Base-by-base conservation (phyloP, 2,888 invertebrate genomes). In the Unio pictorum region DNA sequence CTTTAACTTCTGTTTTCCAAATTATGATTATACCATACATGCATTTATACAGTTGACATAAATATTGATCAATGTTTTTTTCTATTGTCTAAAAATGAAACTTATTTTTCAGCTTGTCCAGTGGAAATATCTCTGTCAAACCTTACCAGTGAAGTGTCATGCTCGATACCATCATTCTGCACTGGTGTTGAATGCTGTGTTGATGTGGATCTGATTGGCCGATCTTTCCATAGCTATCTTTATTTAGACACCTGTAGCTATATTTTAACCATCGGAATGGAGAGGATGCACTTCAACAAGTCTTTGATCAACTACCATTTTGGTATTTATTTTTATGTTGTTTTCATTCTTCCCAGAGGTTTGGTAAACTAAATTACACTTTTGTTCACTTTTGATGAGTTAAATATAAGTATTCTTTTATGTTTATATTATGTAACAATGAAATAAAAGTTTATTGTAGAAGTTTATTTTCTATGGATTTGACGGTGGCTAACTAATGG, bases 151-250 rank as follows among this genome's bases (percentile, higher is more conserved):
- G 55, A 69, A 20, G 61, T 72, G 3, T 64, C 72, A 17, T 78
- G 80, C 56, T 59, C 62, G 15, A 55, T 80, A 3, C 64, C 69
- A 7, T 59, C 64, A 7, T 61, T 59, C 6, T 80, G 80, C 69
- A 74, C 74, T 23, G 71, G 72, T n/a, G 63, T 80, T 11, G 62
- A 69, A 5, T 78, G 80, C 56, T 80, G 80, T 69, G 60, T 73
- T 34, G 59, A 67, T 8, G 58, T 74, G 26, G 55, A 28, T 8
- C 66, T 65, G 18, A 66, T 75, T 17, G 56, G 70, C 17, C 66
- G 63, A 45, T 68, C 68, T 7, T 71, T 78, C 60, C 45, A 55
- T 56, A 63, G 67, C 1, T 67, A 64, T 5, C 66, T 75, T 15
- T 61, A 67, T 17, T 59, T 78, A 4, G 72, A 72, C 34, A 59